A percentile compares a stretch with the other conserved stretches of the same genome.
These are phyloP conservation scores for Gambusia yucatana DNA, from an alignment of 2,797 vertebrate species.

Conservation along the genomic window DNA sequence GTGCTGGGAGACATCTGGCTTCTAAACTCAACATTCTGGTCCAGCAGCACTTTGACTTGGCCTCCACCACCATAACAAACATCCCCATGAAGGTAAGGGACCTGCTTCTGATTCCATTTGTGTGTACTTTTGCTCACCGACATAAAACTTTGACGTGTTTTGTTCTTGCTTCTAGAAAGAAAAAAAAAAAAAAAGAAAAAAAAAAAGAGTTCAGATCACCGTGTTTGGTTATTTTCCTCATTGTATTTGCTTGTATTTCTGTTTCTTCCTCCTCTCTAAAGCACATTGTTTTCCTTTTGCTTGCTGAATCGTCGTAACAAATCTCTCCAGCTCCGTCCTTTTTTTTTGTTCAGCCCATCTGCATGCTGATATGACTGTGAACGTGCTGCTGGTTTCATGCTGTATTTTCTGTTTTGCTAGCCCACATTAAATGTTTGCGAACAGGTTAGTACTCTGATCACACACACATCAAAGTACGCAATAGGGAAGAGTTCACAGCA, in stretches of 20 bases:
- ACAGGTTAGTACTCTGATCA: constrained; percentile 92
- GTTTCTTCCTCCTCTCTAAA: constrained; percentile 19
- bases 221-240: constrained; percentile 7
- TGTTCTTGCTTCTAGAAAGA: constrained; percentile 20
- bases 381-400: constrained; percentile 93
- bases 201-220: constrained; percentile 12
- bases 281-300: constrained; percentile 40
- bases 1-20: constrained; percentile 93
- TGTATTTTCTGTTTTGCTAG: constrained; percentile 98
- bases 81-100: constrained; percentile 97
- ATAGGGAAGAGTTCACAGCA: constrained; percentile 84
- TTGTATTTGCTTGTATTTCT: constrained; percentile 24
- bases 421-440: constrained; percentile 99
- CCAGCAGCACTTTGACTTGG: constrained; percentile 97
- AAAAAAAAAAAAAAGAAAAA: constrained; percentile 11
- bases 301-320: constrained; percentile 45
- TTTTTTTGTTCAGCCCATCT: constrained; percentile 70
- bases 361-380: constrained; percentile 87
- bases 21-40: constrained; percentile 96
- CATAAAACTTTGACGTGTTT: constrained; percentile 16
- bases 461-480: constrained; percentile 80
- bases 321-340: constrained; percentile 46
- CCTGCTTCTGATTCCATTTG: constrained; percentile 34
- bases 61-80: constrained; percentile 98
- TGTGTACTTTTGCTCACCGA: constrained; percentile 15